Evolutionary conservation across 2,113 vertebrate species (phyloP), one percentile per base, ranked within the genome.

Genomic region (Corythornis vintsioides): DNA sequence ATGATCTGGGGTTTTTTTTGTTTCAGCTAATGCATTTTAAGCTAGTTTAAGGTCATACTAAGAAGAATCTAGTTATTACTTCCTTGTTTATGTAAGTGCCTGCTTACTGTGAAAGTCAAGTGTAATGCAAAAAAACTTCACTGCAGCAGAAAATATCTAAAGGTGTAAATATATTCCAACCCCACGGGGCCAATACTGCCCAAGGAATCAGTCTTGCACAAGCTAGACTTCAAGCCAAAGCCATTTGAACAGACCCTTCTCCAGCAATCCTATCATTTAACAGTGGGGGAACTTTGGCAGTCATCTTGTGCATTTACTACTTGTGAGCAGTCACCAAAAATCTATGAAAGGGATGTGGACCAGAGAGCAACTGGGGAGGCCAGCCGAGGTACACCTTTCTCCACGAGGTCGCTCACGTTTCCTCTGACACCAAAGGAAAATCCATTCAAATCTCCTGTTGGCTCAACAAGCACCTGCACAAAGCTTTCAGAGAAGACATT

Each of bases 71-170:
- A 75, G 53, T 83, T 83, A 93, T 86, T 92, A 67, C 40, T 55
- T 81, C 80, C 40, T 81, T 80, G 18, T 72, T 95, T 81, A 74
- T 48, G 1, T 56, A 89, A 94, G 52, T 56, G 28, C 22, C 83
- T 88, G 42, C 70, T 91, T 90, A 71, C 35, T 64, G 61, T 83
- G 77, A 69, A 93, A 88, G 69, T 53, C 63, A 87, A 72, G 31
- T 10, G 7, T 18, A 63, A 52, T 31, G 20, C 55, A 85, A 79
- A 90, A 88, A 75, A 24, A 6, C 63, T 69, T 9, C 5, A 71
- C 0, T 52, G 69, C 80, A 63, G 64, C 29, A 86, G 65, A 88
- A 90, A 81, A 71, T 57, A 61, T 9, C 48, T 64, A 53, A 83
- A 83, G 26, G 45, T 53, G 25, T 0, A 7, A 91, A 88, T 50